A percentile compares a stretch with the other conserved stretches of the same genome.
These are phyloP conservation scores for Chelonia mydas DNA, from an alignment of 2,797 vertebrate species.

Conservation along the genomic window DNA sequence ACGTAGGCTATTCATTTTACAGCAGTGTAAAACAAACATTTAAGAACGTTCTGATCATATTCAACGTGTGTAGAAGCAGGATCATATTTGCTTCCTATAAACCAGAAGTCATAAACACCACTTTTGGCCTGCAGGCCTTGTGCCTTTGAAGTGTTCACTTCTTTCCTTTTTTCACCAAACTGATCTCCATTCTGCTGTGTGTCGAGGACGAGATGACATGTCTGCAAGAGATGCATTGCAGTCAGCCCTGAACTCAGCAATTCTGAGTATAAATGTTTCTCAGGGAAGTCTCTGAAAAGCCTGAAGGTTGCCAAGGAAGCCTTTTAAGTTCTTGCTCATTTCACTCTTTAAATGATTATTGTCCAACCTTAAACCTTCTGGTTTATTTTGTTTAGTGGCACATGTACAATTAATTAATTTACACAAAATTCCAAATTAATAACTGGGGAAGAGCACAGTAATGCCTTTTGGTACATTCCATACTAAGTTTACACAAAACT, in stretches of 20 bases:
- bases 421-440: neutral
- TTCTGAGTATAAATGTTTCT: neutral
- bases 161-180: neutral
- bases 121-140: neutral
- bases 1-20: neutral
- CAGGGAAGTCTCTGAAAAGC: neutral
- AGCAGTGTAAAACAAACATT: neutral
- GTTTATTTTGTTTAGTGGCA: neutral
- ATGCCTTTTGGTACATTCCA: neutral
- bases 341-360: neutral
- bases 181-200: neutral
- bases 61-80: neutral
- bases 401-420: neutral
- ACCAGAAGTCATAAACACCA: neutral
- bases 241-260: neutral
- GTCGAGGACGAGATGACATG: neutral
- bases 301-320: neutral
- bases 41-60: neutral
- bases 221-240: neutral
- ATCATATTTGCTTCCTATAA: neutral
- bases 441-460: neutral
- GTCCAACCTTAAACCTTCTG: neutral
- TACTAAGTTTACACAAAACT: neutral
- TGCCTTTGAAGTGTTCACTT: neutral
- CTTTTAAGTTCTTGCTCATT: neutral